These are phyloP conservation scores for Chrysomela aeneicollis DNA, from an alignment of 2,888 invertebrate genomes.

Conservation along the genomic window DNA sequence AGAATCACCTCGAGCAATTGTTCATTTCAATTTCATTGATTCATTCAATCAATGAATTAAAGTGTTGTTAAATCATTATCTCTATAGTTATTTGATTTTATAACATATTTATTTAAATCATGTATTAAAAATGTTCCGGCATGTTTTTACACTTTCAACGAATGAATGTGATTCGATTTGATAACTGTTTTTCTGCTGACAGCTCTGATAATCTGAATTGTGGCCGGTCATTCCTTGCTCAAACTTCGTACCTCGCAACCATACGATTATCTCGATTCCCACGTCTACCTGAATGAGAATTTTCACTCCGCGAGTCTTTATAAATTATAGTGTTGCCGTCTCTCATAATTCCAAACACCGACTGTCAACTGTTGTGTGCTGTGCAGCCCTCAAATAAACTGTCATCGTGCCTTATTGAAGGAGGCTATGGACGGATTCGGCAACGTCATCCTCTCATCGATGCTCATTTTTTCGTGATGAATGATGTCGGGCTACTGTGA, in stretches of 20 bases:
- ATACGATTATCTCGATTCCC: conserved; percentile 33
- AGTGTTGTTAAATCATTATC: too few relatives aligned
- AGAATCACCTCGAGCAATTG: too few relatives aligned
- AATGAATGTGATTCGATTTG: not conserved
- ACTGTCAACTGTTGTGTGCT: conserved; percentile 46
- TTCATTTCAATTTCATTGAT: too few relatives aligned
- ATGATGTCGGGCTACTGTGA: conserved; percentile 42
- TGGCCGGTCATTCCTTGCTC: not conserved
- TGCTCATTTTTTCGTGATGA: conserved; percentile 42
- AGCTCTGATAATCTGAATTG: not conserved
- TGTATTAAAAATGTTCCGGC: too few relatives aligned
- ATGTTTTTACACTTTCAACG: too few relatives aligned
- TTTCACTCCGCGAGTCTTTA: conserved; percentile 42
- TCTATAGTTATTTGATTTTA: too few relatives aligned
- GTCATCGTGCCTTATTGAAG: conserved; percentile 43
- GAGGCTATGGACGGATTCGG: conserved; percentile 38
- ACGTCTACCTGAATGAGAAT: conserved; percentile 46
- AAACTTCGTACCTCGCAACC: not conserved
- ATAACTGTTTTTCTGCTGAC: not conserved
- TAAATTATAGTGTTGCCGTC: conserved; percentile 48
- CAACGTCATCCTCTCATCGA: conserved; percentile 45
- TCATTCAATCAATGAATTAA: too few relatives aligned
- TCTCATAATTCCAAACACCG: conserved; percentile 48
- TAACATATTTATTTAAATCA: too few relatives aligned
- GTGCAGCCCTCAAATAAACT: conserved; percentile 43